Percentiles rank a stretch among this genome's conserved stretches.
phyloP scores from a whole-genome alignment of 2,797 vertebrate species.

The Rhynchonycteris naso region DNA sequence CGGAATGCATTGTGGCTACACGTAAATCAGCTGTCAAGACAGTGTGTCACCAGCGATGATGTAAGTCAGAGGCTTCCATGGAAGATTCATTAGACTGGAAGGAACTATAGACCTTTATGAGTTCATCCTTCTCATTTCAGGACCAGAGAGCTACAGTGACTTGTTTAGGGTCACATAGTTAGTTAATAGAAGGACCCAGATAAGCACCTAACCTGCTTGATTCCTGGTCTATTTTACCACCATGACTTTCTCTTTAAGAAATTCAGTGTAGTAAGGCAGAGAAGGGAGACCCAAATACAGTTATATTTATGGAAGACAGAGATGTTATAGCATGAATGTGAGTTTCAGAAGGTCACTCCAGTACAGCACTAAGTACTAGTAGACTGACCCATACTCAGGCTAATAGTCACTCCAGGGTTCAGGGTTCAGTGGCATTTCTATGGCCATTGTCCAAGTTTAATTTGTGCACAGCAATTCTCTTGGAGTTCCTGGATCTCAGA shows the following conservation, averaged over 20 bases:
- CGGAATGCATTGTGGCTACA: constrained; percentile 95
- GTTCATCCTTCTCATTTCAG: background rate
- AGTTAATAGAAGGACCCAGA: background rate
- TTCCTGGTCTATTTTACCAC: background rate
- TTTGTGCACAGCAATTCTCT: background rate
- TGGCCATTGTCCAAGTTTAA: background rate
- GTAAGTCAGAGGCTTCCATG: constrained; percentile 79
- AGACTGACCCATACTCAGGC: background rate
- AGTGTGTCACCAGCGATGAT: constrained; percentile 93
- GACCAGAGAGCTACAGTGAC: background rate
- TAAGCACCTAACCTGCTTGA: background rate
- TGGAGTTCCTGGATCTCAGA: background rate
- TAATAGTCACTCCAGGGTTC: background rate
- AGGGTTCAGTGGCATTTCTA: background rate
- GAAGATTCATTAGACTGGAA: background rate
- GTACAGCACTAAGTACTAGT: background rate
- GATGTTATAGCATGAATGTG: background rate
- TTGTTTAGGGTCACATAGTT: background rate
- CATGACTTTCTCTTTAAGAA: constrained; percentile 9
- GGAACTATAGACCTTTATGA: background rate
- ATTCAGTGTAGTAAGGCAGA: constrained; percentile 20
- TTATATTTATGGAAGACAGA: background rate
- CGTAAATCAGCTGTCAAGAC: constrained; percentile 94
- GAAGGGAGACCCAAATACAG: background rate
- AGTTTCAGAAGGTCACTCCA: background rate